Conservation (phyloP, 2,888 invertebrate genomes). For the Cremastobaeus sp. region DNA sequence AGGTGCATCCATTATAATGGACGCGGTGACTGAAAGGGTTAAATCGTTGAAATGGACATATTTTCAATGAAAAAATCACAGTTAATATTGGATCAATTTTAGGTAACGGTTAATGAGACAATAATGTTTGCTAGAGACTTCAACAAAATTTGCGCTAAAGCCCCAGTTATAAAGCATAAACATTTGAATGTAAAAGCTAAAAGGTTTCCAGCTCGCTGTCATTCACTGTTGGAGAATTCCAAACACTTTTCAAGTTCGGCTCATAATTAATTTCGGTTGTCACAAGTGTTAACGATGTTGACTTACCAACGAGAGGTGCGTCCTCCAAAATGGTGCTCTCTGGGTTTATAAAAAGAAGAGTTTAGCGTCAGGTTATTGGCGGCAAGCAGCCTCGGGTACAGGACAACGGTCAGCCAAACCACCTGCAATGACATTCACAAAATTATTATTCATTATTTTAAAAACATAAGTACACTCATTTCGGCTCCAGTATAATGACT, state of each 20-base stretch:
- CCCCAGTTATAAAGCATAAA: too few relatives aligned
- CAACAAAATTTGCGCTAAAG: too few relatives aligned
- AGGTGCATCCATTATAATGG: too few relatives aligned
- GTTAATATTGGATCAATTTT: too few relatives aligned
- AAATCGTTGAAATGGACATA: too few relatives aligned
- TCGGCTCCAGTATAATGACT: too few relatives aligned
- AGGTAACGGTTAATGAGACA: too few relatives aligned
- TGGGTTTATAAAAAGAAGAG: constrained; percentile 72
- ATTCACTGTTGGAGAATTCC: constrained; percentile 4
- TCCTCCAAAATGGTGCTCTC: constrained; percentile 73
- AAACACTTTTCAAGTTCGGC: constrained; percentile 10
- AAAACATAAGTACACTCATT: constrained; percentile 10
- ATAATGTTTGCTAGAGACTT: too few relatives aligned
- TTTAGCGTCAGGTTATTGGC: constrained; percentile 76
- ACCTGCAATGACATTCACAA: constrained; percentile 77
- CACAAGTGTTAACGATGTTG: constrained; percentile 31
- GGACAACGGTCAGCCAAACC: constrained; percentile 82
- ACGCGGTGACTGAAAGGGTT: too few relatives aligned
- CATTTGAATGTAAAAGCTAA: too few relatives aligned
- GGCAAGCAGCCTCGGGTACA: constrained; percentile 77
- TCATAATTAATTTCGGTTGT: constrained; percentile 30
- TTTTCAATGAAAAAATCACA: too few relatives aligned
- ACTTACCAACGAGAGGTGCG: constrained; percentile 74
- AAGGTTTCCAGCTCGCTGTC: constrained; percentile 1
- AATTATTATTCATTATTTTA: constrained; percentile 41